Evolutionary conservation across 2,888 invertebrate genomes (phyloP), one percentile per base, ranked within the genome.

Genomic region (Epiblema foenella): DNA sequence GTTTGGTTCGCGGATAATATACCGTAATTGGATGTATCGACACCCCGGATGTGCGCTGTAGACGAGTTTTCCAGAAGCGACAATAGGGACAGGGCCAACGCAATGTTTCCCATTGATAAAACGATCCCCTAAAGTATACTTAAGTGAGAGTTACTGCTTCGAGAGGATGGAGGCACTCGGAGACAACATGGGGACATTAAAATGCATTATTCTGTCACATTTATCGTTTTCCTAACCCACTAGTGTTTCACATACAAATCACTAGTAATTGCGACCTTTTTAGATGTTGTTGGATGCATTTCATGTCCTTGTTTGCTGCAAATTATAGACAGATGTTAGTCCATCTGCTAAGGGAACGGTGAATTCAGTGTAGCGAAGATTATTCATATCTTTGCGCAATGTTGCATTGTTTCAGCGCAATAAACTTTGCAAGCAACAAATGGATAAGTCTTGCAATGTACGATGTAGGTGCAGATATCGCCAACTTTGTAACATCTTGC

Each of bases 401-500:
- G 57, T 64, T 69, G 62, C 62, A 63, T 57, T 69, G 62, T 69
- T 69, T 62, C 68, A 46, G 18, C 46, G 29, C 62, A 56, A 65
- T 65, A 54, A 63, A 62, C 56, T 68, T 68, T 18, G 60, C 62
- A 49, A 15, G 56, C 37, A 69, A 52, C 56, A 56, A 49, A 68
- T 69, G 24, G 52, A 65, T 42, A 39, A 49, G 18, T 20, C 20
- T 29, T n/a, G 51, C 49, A 63, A 56, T 62, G 54, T 29, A 15
- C 39, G 10, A 2, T 39, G 51, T 64, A 39, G 63, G 20, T 52
- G n/a, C 20, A 54, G 15, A 57, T 60, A 68, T 60, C 39, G 17
- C 46, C 24, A 68, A 68, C 39, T 68, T 68, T 4, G 39, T 18
- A 18, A 17, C 58, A 24, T 62, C 46, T 56, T 69, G 46, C 15